phyloP scores from a whole-genome alignment of 2,888 invertebrate species.

The Scelioninae gen. 2 region DNA sequence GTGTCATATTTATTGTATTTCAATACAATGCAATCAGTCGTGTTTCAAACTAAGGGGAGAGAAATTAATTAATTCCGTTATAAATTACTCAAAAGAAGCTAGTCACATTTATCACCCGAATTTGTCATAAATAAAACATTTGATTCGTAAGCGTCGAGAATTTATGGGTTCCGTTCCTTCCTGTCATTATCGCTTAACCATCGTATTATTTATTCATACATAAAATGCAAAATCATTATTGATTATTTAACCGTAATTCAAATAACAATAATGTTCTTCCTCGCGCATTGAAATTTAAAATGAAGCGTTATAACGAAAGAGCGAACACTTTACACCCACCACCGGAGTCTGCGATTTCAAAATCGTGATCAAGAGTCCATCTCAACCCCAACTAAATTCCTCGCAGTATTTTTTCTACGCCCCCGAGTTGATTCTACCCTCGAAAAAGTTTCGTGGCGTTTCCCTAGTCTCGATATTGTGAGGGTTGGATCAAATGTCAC shows the following conservation, averaged over 20 bases:
- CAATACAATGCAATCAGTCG: background rate
- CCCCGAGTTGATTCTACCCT: constrained; percentile 5
- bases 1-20: constrained; percentile 1
- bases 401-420: constrained; percentile 16
- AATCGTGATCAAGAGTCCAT: constrained; percentile 35
- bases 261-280: background rate
- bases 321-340: constrained; percentile 8
- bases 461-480: constrained; percentile 22
- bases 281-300: background rate
- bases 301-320: constrained; percentile 4
- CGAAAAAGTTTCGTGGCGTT: constrained; percentile 21
- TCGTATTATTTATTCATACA: background rate
- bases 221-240: too few relatives aligned
- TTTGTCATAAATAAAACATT: background rate
- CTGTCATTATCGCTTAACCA: too few relatives aligned
- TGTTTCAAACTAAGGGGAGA: background rate
- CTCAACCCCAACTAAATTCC: constrained; percentile 32
- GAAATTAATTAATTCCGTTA: constrained; percentile 9
- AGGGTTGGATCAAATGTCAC: constrained; percentile 55
- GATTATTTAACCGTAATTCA: too few relatives aligned
- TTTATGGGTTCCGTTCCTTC: too few relatives aligned
- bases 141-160: background rate
- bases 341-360: constrained; percentile 19
- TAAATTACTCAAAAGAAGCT: background rate
- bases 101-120: background rate